Evolutionary conservation across 2,113 vertebrate genomes (phyloP), one percentile per base, ranked within the genome.

Genomic region (Eidolon helvum): DNA sequence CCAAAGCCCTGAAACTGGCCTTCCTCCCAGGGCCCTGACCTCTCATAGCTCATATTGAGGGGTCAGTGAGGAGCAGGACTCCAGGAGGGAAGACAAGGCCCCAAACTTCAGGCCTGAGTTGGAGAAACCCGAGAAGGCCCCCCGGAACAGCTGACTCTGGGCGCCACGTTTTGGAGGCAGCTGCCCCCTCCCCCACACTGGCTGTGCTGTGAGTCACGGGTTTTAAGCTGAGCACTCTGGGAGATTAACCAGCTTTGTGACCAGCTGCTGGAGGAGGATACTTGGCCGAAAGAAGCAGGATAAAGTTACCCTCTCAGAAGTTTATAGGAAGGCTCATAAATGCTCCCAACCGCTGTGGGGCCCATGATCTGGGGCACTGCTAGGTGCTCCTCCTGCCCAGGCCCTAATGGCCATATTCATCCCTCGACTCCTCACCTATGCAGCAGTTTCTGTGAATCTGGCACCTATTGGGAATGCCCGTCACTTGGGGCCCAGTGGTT

Each of bases 231-330:
- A 98, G 97, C 98, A 98, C 98, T 98, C 98, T 96, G 97, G 97
- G 98, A 98, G 98, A 98, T 98, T 98, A 98, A 98, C 93, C 97
- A 98, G 98, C 98, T 98, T 98, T 98, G 97, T 98, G 96, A 97
- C 98, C 98, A 98, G 98, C 98, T 98, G 98, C 98, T 98, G 97
- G 96, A 96, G 97, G 96, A 97, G 97, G 97, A 98, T 98, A 98
- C 97, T 98, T 98, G 98, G 98, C 98, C 97, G 92, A 97, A 98
- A 97, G 97, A 98, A 98, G 98, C 77, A 96, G 97, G 98, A 98
- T 98, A 98, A 97, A 97, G 95, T 98, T 98, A 98, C 98, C 85
- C 88, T 96, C 94, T 97, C 98, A 97, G 97, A 98, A 98, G 96
- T 98, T 97, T 98, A 98, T 96, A 98, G 97, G 98, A 98, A 97